Percentiles rank a stretch among this genome's conserved stretches.
phyloP scores from a whole-genome alignment of 2,888 invertebrate genomes.

The Nephrotoma guestfalica region DNA sequence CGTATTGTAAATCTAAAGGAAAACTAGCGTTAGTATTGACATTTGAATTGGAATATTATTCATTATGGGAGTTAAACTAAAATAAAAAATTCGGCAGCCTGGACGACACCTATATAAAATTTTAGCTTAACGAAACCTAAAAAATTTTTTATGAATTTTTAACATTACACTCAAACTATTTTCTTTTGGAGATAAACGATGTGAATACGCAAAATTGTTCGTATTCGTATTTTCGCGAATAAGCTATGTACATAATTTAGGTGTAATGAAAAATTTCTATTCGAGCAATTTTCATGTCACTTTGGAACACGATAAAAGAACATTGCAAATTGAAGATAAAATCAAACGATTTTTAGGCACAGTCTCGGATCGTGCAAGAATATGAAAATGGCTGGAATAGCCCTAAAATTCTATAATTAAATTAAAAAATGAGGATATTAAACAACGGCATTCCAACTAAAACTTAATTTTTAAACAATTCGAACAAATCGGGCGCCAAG shows the following conservation, averaged over 20 bases:
- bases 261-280: neutral
- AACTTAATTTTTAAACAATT: neutral
- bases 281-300: neutral
- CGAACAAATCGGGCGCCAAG: neutral
- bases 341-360: neutral
- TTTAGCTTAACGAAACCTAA: neutral
- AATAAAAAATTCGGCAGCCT: neutral
- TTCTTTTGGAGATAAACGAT: neutral
- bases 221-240: neutral
- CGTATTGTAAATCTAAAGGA: conserved; percentile 5
- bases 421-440: neutral
- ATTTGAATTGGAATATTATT: neutral
- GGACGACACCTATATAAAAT: neutral
- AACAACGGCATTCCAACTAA: neutral
- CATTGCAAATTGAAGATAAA: neutral
- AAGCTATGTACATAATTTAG: neutral
- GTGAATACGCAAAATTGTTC: neutral
- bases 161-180: neutral
- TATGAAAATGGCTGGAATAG: neutral
- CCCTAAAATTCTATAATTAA: neutral
- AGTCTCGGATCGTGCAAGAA: neutral
- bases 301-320: neutral
- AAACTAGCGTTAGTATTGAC: neutral
- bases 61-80: neutral
- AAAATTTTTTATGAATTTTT: neutral